Percentiles rank a stretch among this genome's conserved stretches.
These are phyloP conservation scores for Acanthurus tractus DNA, from an alignment of 2,797 vertebrate species.

Conservation along the genomic window DNA sequence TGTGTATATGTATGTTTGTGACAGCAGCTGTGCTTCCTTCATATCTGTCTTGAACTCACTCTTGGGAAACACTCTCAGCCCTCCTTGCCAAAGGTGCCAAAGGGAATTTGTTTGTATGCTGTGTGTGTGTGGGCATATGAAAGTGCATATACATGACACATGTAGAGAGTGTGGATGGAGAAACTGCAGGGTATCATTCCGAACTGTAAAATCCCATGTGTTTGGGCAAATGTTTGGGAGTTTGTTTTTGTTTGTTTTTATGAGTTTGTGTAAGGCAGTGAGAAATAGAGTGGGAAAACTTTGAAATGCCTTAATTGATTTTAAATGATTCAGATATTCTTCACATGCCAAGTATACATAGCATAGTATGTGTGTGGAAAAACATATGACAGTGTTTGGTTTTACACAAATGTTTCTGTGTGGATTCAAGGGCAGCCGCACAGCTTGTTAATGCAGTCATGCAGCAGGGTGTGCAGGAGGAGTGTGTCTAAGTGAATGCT, in stretches of 20 bases:
- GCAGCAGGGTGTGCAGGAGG: constrained; percentile 19
- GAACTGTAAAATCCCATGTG: constrained; percentile 5
- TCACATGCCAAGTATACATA: background rate
- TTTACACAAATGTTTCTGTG: constrained; percentile 14
- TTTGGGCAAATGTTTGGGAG: background rate
- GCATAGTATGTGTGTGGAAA: background rate
- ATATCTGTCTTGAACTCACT: constrained; percentile 45
- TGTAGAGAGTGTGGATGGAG: background rate
- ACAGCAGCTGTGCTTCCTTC: constrained; percentile 16
- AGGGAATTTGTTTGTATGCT: background rate
- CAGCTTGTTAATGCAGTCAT: constrained; percentile 38
- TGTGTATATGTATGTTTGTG: constrained; percentile 36
- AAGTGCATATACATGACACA: constrained; percentile 1
- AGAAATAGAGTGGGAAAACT: constrained; percentile 4
- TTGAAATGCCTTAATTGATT: constrained; percentile 24
- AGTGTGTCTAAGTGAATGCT: constrained; percentile 12
- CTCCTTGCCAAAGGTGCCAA: constrained; percentile 9
- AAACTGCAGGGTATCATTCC: background rate
- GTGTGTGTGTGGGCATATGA: background rate
- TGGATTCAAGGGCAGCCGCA: constrained; percentile 7
- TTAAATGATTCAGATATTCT: constrained; percentile 21
- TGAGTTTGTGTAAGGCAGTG: background rate
- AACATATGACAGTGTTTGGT: background rate
- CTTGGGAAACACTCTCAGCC: constrained; percentile 42
- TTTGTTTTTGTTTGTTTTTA: background rate